Conservation (phyloP, 2,797 vertebrate species). For the Alauda arvensis region DNA sequence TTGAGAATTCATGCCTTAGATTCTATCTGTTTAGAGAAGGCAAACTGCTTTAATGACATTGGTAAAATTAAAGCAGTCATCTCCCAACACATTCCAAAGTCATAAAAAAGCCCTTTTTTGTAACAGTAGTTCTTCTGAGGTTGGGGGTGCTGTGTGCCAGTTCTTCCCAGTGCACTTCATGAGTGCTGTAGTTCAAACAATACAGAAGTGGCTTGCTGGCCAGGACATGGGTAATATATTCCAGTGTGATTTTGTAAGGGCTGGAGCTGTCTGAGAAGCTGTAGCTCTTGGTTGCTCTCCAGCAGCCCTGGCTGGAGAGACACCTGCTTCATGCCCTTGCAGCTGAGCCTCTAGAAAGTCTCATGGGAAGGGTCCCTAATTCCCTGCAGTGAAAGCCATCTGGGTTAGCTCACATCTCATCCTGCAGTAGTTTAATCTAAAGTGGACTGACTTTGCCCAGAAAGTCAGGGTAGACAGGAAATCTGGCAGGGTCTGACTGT, state of each 20-base stretch:
- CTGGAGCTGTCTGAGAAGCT: neutral
- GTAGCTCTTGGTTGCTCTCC: neutral
- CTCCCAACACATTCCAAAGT: neutral
- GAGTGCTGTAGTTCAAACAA: neutral
- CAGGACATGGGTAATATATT: rapidly evolving
- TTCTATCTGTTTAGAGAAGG: neutral
- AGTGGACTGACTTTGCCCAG: neutral
- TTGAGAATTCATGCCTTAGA: neutral
- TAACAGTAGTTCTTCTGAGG: neutral
- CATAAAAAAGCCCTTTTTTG: neutral
- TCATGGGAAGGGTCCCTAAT: neutral
- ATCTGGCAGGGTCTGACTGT: neutral
- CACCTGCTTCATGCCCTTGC: neutral
- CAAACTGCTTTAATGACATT: neutral
- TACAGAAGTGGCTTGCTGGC: neutral
- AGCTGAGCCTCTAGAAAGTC: neutral
- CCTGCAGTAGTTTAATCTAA: neutral
- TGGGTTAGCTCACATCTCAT: neutral
- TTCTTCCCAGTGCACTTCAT: neutral
- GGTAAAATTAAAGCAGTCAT: neutral
- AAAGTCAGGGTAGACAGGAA: neutral
- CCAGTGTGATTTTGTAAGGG: neutral
- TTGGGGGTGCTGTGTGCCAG: neutral
- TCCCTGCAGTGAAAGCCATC: neutral
- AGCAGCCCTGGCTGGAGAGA: neutral